Percentiles rank a stretch among this genome's conserved stretches.
Conservation (phyloP, 2,797 vertebrate species). For the Gadopsis bispinosus region DNA sequence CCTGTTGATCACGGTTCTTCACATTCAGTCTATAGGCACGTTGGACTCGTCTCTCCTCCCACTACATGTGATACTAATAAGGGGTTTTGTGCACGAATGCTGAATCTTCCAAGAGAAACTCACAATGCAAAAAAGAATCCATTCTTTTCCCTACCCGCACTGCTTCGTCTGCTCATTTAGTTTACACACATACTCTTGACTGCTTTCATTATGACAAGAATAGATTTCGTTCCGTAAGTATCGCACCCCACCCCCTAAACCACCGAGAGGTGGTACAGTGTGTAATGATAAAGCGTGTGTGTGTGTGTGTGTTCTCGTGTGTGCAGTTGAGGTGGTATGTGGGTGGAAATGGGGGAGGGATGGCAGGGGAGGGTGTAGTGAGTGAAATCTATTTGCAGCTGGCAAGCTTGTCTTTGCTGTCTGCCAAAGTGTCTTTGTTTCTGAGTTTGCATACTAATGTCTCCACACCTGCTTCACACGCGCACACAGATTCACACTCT, state of each 20-base stretch:
- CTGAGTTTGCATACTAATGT: conserved; percentile 60
- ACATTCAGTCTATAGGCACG: not conserved
- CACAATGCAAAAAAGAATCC: too few species aligned
- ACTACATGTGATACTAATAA: not conserved
- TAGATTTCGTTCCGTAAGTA: not conserved
- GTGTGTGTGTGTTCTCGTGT: conserved; percentile 8
- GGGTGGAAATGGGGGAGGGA: conserved; percentile 15
- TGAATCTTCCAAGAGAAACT: too few species aligned
- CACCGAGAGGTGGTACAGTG: conserved; percentile 13
- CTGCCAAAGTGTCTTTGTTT: conserved; percentile 56
- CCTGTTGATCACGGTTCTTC: not conserved
- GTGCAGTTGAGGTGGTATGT: conserved; percentile 14
- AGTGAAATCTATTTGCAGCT: conserved; percentile 59
- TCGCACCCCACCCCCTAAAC: not conserved
- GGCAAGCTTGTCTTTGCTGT: conserved; percentile 47
- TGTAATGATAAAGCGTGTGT: not conserved
- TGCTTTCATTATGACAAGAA: conserved; percentile 31
- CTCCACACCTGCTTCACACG: conserved; percentile 49
- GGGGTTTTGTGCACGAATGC: too few species aligned
- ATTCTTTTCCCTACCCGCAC: too few species aligned
- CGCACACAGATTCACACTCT: not conserved
- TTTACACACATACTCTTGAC: conserved; percentile 35
- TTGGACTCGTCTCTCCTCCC: not conserved
- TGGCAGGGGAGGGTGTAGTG: conserved; percentile 17
- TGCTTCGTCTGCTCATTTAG: conserved; percentile 9